Evolutionary conservation across 2,888 invertebrate genomes (phyloP), one percentile per base, ranked within the genome.

Genomic region (Noctua janthe): DNA sequence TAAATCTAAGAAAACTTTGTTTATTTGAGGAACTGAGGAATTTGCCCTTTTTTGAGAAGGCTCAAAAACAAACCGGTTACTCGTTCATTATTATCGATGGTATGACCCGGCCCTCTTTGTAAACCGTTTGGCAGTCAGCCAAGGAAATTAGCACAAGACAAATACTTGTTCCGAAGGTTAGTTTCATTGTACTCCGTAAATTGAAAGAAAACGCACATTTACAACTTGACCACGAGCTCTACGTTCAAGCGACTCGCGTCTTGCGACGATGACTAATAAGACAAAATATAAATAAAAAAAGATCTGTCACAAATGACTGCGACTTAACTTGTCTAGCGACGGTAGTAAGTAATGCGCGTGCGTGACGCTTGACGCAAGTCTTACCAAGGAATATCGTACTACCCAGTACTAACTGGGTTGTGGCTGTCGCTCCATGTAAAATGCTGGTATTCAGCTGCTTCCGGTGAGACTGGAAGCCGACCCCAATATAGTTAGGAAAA

Each of bases 51-150:
- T 80, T 73, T 56, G 62, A 74, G n/a, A 47, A 29, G 73, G 62
- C 69, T 82, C 56, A 74, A 86, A 81, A 83, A 80, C 81, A 85
- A 85, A 83, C 76, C 47, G 78, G 72, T 85, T 87, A 74, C 76
- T 82, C 80, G 79, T 87, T 89, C 81, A 88, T 88, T 84, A 86
- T 89, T 87, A 89, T 89, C 87, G 81, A 91, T 90, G 78, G 70
- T 73, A 81, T 70, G 69, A 81, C 69, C 81, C 72, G 69, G 76
- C 69, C 83, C 75, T 86, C 86, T 88, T 87, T 76, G 82, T 89
- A 83, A 83, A 80, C 83, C 74, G 80, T 84, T 90, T 90, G 91
- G 90, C 86, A 47, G 64, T 6, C 56, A 71, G 88, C 90, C 90
- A 90, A 71, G 66, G 43, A 47, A 70, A 82, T 87, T 82, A 86